Evolutionary conservation across 2,113 vertebrate species (phyloP), one percentile per base, ranked within the genome.

Genomic region (Apaloderma vittatum): DNA sequence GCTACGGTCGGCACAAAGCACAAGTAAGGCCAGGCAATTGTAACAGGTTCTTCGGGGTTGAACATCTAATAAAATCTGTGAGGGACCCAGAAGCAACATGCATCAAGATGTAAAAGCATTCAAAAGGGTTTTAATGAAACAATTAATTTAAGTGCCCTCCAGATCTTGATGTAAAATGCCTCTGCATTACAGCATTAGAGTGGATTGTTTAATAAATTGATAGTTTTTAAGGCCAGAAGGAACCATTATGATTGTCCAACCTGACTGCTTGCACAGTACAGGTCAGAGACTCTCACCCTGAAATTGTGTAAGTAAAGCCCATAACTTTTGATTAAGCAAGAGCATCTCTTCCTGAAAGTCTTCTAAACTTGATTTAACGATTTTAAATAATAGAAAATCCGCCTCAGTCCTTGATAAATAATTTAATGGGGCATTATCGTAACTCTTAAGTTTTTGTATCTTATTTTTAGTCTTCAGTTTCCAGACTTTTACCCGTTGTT

Each of bases 61-160:
- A 74, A 61, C 72, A 77, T 67, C 79, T 73, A 52, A 81, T 54
- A 70, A 96, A 85, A 95, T 66, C 73, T 37, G 27, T 2, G 30
- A 93, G 79, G 71, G 24, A 72, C 65, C 65, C 79, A 93, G 76
- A 96, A 94, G 61, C n/a, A 75, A 40, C 4, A 0, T 45, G 23
- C 79, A 75, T 81, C 80, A 62, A 94, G 73, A 94, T 72, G 71
- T 94, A 92, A 92, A 96, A 97, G 94, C 94, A 76, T 65, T 81
- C 91, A 79, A 93, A 94, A 66, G 88, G 94, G 58, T 78, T 94
- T 89, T 94, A 95, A 95, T 94, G 86, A 96, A 96, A 97, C 57
- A 85, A 96, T 93, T 92, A 81, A 93, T 94, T 95, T 89, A 95
- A 96, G 91, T 96, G 94, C 66, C 87, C 81, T 89, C 93, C 96